Conservation (phyloP, 1,140 invertebrate genomes). For the Lepidurus apus region DNA sequence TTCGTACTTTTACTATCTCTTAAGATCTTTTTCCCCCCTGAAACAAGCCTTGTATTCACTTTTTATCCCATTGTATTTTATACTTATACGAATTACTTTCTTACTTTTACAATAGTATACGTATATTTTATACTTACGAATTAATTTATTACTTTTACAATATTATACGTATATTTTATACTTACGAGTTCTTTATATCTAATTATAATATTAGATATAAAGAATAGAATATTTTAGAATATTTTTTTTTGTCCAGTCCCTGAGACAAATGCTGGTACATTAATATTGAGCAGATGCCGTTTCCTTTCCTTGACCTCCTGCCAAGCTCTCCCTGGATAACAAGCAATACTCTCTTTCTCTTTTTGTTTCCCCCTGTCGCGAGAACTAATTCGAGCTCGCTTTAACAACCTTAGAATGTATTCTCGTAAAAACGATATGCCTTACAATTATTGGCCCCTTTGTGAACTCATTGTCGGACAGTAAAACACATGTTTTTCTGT, state of each 20-base stretch:
- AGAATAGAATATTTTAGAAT: too few species aligned
- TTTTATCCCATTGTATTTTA: too few species aligned
- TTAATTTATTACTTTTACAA: too few species aligned
- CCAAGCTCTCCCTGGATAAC: neutral
- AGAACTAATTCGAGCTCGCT: neutral
- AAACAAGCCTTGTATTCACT: too few species aligned
- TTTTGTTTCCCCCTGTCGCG: neutral
- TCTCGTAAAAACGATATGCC: neutral
- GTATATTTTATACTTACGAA: too few species aligned
- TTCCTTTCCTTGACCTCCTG: conserved; percentile 13
- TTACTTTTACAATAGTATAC: too few species aligned
- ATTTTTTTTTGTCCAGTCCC: neutral
- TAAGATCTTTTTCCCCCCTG: too few species aligned
- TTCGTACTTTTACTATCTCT: too few species aligned
- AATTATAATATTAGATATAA: too few species aligned
- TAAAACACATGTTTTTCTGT: conserved; percentile 12
- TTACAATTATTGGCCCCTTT: neutral
- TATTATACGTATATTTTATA: too few species aligned
- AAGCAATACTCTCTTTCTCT: neutral
- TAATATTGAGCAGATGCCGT: neutral
- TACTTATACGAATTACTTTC: too few species aligned
- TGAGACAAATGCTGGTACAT: neutral
- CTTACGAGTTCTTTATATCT: too few species aligned
- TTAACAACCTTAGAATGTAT: neutral
- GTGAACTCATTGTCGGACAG: conserved; percentile 9